Percentiles rank a stretch among this genome's conserved stretches.
Conservation (phyloP, 2,113 vertebrate genomes). For the Phaethornis superciliosus region DNA sequence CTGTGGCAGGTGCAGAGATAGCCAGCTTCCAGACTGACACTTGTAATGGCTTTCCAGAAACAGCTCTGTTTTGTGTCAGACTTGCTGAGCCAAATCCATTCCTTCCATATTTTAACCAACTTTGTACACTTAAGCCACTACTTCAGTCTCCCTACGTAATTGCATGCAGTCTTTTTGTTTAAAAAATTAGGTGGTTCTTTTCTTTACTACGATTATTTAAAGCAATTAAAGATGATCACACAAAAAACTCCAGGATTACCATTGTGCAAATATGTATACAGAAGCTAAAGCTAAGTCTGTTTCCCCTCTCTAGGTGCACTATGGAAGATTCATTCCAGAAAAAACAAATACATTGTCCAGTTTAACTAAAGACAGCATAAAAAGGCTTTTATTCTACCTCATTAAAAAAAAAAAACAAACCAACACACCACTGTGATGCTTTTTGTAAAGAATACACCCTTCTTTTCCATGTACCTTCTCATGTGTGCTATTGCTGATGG, state of each 20-base stretch:
- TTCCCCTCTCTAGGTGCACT: background rate
- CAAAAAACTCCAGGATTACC: background rate
- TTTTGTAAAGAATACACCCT: background rate
- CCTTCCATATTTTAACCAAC: background rate
- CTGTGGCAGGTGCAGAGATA: background rate
- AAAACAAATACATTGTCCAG: background rate
- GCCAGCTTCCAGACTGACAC: background rate
- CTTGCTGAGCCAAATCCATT: slow-evolving; percentile 20
- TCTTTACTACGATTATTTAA: background rate
- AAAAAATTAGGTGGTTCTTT: background rate
- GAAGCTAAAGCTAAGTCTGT: background rate
- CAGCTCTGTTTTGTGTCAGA: slow-evolving; percentile 4
- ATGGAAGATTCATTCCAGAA: background rate
- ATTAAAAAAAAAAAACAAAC: background rate
- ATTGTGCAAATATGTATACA: slow-evolving; percentile 24
- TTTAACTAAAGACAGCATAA: background rate
- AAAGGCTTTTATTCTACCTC: background rate
- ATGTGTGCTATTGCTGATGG: background rate
- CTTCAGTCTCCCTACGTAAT: background rate
- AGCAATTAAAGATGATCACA: background rate
- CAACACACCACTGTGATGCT: background rate
- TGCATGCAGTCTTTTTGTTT: background rate
- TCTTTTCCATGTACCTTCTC: background rate
- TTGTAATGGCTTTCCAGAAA: background rate
- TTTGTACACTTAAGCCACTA: background rate